Evolutionary conservation across 2,113 vertebrate genomes (phyloP).

Genomic region (Oceanodroma tethys): DNA sequence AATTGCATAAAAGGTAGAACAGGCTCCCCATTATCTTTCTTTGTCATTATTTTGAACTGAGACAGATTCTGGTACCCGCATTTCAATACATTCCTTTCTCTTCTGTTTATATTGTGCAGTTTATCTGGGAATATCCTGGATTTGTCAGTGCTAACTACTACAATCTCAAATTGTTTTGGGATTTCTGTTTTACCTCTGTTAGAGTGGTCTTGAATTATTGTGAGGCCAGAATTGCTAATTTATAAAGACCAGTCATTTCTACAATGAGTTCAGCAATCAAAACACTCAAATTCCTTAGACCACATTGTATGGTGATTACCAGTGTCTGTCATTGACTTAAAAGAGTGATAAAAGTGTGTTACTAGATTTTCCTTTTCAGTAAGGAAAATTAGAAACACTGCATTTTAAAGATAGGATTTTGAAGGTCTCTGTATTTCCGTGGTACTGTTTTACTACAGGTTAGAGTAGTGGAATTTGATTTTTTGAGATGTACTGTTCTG

Average conservation of each 20-base stretch:
- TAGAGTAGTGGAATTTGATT: neutral
- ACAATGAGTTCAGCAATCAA: neutral
- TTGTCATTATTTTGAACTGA: neutral
- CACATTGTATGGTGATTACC: neutral
- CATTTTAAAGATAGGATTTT: neutral
- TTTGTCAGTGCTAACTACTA: neutral
- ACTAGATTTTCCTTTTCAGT: neutral
- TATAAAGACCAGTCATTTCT: neutral
- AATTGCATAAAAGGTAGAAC: neutral
- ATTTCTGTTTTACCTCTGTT: neutral
- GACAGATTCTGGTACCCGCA: neutral
- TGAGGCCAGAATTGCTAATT: neutral
- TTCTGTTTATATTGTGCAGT: neutral
- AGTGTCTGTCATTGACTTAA: neutral
- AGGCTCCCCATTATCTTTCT: neutral
- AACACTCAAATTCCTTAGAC: neutral
- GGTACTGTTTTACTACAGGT: neutral
- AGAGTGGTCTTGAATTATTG: neutral
- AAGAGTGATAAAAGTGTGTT: neutral
- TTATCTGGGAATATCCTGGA: neutral
- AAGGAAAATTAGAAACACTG: neutral
- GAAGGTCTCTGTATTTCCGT: neutral
- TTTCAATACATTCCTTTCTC: neutral
- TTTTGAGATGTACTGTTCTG: neutral
- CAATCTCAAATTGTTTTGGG: neutral